Conservation (phyloP, 2,797 vertebrate species). For the Corythornis leucogaster region DNA sequence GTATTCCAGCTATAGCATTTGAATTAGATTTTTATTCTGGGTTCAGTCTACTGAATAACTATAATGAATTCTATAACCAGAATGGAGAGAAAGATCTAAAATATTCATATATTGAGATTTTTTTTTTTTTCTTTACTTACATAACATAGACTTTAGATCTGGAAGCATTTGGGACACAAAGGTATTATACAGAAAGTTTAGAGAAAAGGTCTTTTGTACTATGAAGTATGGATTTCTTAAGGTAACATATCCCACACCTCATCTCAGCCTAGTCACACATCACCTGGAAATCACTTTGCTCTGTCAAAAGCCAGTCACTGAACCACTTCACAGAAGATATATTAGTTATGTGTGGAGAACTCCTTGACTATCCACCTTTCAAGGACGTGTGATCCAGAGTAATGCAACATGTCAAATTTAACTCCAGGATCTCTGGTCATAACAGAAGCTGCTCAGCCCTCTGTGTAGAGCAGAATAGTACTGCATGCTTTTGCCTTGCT, state of each 20-base stretch:
- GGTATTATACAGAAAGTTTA: not conserved
- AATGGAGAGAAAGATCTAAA: not conserved
- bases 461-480: not conserved
- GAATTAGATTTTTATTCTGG: not conserved
- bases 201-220: not conserved
- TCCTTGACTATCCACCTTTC: not conserved
- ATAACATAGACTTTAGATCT: not conserved
- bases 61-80: not conserved
- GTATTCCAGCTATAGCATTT: not conserved
- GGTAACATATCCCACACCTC: not conserved
- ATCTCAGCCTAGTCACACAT: not conserved
- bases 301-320: not conserved
- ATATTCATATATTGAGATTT: not conserved
- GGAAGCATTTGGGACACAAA: not conserved
- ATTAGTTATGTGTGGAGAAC: not conserved
- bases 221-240: not conserved
- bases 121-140: not conserved
- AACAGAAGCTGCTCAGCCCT: not conserved
- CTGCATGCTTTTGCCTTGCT: not conserved
- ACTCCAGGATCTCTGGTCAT: not conserved
- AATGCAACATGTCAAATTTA: not conserved
- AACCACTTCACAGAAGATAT: not conserved
- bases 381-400: not conserved
- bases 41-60: not conserved
- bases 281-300: not conserved